These are phyloP conservation scores for Cephus pygmeus DNA, from an alignment of 2,888 invertebrate genomes.

Conservation along the genomic window DNA sequence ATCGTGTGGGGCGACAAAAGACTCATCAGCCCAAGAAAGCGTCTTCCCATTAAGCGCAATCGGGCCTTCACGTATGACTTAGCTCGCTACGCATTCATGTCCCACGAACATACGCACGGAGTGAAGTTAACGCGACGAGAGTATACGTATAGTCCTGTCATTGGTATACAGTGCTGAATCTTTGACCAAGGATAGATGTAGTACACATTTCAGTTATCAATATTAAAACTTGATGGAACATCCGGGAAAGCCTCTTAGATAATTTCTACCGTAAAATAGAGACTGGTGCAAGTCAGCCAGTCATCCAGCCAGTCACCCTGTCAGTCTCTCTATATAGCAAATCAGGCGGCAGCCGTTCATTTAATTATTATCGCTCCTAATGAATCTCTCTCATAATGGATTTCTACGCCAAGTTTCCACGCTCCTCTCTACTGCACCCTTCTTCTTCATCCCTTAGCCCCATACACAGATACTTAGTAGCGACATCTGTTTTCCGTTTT, in stretches of 20 bases:
- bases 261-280: neutral
- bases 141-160: neutral
- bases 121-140: neutral
- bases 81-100: neutral
- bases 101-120: too few species aligned
- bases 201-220: neutral
- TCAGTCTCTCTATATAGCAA: neutral
- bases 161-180: neutral
- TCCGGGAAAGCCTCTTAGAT: neutral
- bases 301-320: neutral
- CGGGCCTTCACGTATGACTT: conserved; percentile 7
- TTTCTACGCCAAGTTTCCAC: conserved; percentile 48
- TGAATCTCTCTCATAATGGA: conserved; percentile 54
- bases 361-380: conserved; percentile 54
- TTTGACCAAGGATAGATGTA: neutral
- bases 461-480: neutral
- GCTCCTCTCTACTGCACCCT: neutral
- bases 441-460: conserved; percentile 8
- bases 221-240: neutral
- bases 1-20: conserved; percentile 43
- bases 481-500: neutral
- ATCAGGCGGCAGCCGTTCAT: conserved; percentile 44
- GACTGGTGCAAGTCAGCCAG: neutral
- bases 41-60: conserved; percentile 5
- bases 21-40: conserved; percentile 28